Percentiles rank a stretch among this genome's conserved stretches.
These are phyloP conservation scores for Endotricha flammealis DNA, from an alignment of 2,888 invertebrate species.

Conservation along the genomic window DNA sequence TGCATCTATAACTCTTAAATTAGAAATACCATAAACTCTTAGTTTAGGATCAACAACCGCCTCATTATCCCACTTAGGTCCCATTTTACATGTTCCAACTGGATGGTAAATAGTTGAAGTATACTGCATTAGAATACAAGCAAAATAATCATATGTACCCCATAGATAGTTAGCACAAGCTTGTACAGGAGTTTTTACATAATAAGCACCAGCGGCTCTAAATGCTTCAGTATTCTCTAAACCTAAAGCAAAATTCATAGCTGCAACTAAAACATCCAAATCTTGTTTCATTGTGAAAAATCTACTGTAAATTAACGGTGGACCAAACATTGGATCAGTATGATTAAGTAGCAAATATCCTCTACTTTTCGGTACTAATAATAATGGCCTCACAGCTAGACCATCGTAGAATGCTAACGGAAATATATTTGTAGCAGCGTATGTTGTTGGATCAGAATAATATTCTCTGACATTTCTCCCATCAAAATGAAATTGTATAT, in stretches of 20 bases:
- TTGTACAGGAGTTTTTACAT: constrained; percentile 77
- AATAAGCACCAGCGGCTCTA: constrained; percentile 71
- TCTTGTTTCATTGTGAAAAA: constrained; percentile 82
- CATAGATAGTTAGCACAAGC: constrained; percentile 77
- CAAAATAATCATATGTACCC: constrained; percentile 82
- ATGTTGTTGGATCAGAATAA: constrained; percentile 75
- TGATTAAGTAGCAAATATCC: constrained; percentile 80
- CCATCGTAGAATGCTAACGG: constrained; percentile 82
- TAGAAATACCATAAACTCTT: constrained; percentile 79
- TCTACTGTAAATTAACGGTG: constrained; percentile 85
- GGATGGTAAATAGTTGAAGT: constrained; percentile 85
- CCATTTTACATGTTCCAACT: constrained; percentile 85
- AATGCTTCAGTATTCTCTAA: constrained; percentile 80
- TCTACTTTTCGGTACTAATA: constrained; percentile 81
- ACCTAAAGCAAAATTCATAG: constrained; percentile 76
- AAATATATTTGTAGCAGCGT: constrained; percentile 59
- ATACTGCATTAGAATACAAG: constrained; percentile 80
- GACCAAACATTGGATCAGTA: constrained; percentile 84
- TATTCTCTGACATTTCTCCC: constrained; percentile 77
- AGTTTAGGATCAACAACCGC: constrained; percentile 83
- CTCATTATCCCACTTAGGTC: constrained; percentile 76
- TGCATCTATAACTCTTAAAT: constrained; percentile 82
- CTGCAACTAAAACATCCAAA: constrained; percentile 78
- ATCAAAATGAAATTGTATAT: constrained; percentile 83
- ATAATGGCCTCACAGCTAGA: constrained; percentile 78